phyloP scores from a whole-genome alignment of 2,113 vertebrate genomes.

The Cavia aperea region DNA sequence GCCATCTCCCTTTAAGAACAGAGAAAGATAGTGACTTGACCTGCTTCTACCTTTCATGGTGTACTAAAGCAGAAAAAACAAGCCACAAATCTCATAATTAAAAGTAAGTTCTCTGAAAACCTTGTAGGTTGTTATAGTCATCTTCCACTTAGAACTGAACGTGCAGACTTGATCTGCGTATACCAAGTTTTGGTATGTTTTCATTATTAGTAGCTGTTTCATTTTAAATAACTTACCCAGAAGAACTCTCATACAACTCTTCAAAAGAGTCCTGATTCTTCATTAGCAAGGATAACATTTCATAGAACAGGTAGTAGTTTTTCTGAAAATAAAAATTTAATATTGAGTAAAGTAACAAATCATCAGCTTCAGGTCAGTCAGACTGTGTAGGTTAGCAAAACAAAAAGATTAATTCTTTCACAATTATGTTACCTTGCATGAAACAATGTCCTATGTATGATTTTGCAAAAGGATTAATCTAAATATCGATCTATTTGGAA shows the following conservation, averaged over 20 bases:
- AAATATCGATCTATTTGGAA: background rate
- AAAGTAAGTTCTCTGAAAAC: background rate
- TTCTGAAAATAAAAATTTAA: background rate
- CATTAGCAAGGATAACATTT: conserved; percentile 6
- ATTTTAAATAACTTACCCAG: background rate
- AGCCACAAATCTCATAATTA: background rate
- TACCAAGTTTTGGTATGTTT: background rate
- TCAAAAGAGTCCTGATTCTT: background rate
- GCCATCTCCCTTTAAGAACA: background rate
- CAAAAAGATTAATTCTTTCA: background rate
- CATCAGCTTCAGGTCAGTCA: background rate
- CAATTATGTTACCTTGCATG: background rate
- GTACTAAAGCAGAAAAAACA: background rate
- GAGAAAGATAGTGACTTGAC: background rate
- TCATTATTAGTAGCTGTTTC: background rate
- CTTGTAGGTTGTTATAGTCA: background rate
- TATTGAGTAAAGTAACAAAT: conserved; percentile 4
- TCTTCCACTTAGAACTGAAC: background rate
- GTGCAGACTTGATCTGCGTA: background rate
- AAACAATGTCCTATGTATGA: background rate
- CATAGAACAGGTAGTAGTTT: background rate
- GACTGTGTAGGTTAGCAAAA: background rate
- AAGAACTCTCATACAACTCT: background rate
- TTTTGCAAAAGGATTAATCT: background rate
- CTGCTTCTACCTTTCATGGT: background rate